Evolutionary conservation across 2,113 vertebrate genomes (phyloP), one percentile per base, ranked within the genome.

Genomic region (Hepsetus odoe): DNA sequence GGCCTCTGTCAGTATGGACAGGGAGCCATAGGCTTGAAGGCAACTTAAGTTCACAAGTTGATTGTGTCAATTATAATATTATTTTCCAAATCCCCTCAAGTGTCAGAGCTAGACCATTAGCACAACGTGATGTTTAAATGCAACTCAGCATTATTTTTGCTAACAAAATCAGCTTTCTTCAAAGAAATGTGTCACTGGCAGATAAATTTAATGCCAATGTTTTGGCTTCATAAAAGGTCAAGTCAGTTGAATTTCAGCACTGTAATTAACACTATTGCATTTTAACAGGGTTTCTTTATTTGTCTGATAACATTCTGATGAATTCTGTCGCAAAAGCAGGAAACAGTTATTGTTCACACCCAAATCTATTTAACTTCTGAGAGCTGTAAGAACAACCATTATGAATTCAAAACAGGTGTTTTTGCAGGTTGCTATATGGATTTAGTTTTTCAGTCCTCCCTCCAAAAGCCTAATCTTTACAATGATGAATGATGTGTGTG

Each of bases 61-160:
- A 82, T 77, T 74, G 69, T 77, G 70, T 55, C 76, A 79, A 82
- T 78, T 82, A 74, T 44, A 55, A 82, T 61, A 64, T 82, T 69
- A 79, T 78, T 82, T 74, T 72, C 51, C 8, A 33, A 82, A 82
- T 26, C 71, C 44, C 59, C 44, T 46, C 64, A 55, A 67, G 76
- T 79, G 71, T 64, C 56, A 69, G 11, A 16, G 64, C 76, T 78
- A 49, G 44, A 79, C 61, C 70, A 82, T 46, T 77, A 82, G 46
- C 55, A 7, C 67, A 68, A 74, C 74, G 62, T 61, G 77, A 73
- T 26, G 64, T 68, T 56, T 66, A 78, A 67, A 78, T 64, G 67
- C 80, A 82, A 64, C 64, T 28, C 55, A 26, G 55, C 66, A 33
- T 59, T 70, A 30, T 77, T 70, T 73, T 53, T 74, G 55, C 71